phyloP scores from a whole-genome alignment of 2,888 invertebrate genomes.

The Lottia scabra region DNA sequence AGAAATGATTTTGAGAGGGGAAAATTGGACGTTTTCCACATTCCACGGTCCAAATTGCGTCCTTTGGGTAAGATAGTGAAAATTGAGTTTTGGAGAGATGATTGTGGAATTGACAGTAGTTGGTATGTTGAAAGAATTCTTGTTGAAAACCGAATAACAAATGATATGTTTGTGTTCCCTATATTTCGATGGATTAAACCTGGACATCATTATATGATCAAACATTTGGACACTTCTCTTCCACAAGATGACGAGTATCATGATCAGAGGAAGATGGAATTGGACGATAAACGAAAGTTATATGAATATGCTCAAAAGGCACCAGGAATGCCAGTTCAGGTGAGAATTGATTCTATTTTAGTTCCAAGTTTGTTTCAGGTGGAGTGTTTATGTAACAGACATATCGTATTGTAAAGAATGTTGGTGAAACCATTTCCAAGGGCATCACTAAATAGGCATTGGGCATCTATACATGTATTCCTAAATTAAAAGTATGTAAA shows the following conservation, averaged over 20 bases:
- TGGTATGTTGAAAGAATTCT: slow-evolving; percentile 68
- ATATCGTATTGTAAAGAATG: too few relatives aligned
- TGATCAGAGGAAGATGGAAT: slow-evolving; percentile 65
- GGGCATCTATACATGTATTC: too few relatives aligned
- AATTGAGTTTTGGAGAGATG: slow-evolving; percentile 67
- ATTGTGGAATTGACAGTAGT: slow-evolving; percentile 61
- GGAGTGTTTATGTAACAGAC: too few relatives aligned
- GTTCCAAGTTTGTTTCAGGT: too few relatives aligned
- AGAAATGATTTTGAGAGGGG: slow-evolving; percentile 62
- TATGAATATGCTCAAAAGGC: slow-evolving; percentile 47
- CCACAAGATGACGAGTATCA: slow-evolving; percentile 68
- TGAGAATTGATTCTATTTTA: slow-evolving; percentile 23
- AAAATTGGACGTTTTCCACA: slow-evolving; percentile 47
- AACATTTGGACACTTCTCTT: slow-evolving; percentile 67
- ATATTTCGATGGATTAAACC: slow-evolving; percentile 70
- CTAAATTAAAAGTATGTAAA: too few relatives aligned
- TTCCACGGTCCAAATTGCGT: slow-evolving; percentile 32
- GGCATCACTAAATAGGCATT: too few relatives aligned
- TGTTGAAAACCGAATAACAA: slow-evolving; percentile 55
- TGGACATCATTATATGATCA: slow-evolving; percentile 63
- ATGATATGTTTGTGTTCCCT: slow-evolving; percentile 64
- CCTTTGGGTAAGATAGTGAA: slow-evolving; percentile 44
- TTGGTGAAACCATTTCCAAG: too few relatives aligned
- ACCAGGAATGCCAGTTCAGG: slow-evolving; percentile 52
- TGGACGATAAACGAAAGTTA: slow-evolving; percentile 62